Percentiles rank a stretch among this genome's conserved stretches.
phyloP scores from a whole-genome alignment of 2,888 invertebrate genomes.

The Rhyacophila evoluta region DNA sequence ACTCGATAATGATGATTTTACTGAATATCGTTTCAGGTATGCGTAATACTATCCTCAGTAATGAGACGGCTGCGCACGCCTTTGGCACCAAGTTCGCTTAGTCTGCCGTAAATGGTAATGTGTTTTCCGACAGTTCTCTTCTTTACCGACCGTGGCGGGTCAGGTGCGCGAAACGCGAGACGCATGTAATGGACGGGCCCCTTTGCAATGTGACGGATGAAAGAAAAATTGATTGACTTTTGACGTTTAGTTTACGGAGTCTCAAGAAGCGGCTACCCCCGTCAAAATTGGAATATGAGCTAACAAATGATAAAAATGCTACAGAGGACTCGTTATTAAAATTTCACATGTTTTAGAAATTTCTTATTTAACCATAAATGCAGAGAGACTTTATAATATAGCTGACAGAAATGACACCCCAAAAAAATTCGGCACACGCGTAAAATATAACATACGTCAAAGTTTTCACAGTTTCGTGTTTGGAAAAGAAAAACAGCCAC shows the following conservation, averaged over 20 bases:
- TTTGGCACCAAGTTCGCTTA: not conserved
- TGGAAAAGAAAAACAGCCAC: too few species aligned
- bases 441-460: too few species aligned
- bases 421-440: too few species aligned
- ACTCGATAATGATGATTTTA: too few species aligned
- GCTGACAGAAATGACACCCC: too few species aligned
- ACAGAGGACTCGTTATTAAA: too few species aligned
- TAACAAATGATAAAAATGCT: not conserved
- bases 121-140: not conserved
- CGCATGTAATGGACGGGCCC: not conserved
- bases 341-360: too few species aligned
- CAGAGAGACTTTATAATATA: too few species aligned
- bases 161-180: not conserved
- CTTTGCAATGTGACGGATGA: not conserved
- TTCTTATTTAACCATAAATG: too few species aligned
- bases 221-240: slow-evolving; percentile 4
- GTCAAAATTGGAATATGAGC: not conserved
- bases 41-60: too few species aligned
- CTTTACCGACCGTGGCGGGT: not conserved
- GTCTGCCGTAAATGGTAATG: slow-evolving; percentile 13
- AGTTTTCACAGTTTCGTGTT: too few species aligned
- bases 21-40: too few species aligned
- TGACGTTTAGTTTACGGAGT: not conserved
- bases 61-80: slow-evolving; percentile 3
- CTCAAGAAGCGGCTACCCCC: not conserved